Base-by-base conservation (phyloP, 2,113 vertebrate genomes). In the Trinectes maculatus region DNA sequence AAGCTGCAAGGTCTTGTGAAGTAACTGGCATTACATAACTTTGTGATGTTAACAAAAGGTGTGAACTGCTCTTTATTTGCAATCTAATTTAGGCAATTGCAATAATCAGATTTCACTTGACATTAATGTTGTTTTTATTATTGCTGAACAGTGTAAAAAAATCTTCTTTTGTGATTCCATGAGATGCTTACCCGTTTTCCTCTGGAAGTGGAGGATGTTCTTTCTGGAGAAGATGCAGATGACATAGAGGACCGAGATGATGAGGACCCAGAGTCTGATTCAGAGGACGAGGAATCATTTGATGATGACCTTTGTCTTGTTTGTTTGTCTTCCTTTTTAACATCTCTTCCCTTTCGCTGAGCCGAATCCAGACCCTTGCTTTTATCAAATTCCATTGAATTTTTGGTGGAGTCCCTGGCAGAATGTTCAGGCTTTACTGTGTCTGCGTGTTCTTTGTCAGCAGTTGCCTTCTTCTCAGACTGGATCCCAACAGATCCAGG, bases 211-310 rank as follows among this genome's bases (percentile, higher is more conserved):
- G 85, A 82, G 83, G 33, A 34, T 22, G 66, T 77, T 72, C 89
- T 89, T 21, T 87, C 91, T 68, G 71, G 77, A 51, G 89, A 91
- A 6, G 85, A 90, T 11, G 89, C 65, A 11, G 92, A 92, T 8
- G 91, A 91, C 34, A 55, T 42, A 2, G 91, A 92, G 12, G 90
- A 93, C 8, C 12, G 55, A 24, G 91, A 93, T 6, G 91, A 92
- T 19, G 92, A 93, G 8, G 92, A 92, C 37, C 79, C 89, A 65
- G 92, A 91, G 56, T 91, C 92, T 0, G 91, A 92, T 15, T 92
- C 91, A 12, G 90, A 91, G 15, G 91, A 92, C 7, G 91, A 92
- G 15, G 86, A 89, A 44, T 90, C 87, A 7, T 85, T 82, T 1
- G 91, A 92, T 0, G 89, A 89, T 25, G 89, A 87, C 29, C 62